Evolutionary conservation across 2,797 vertebrate genomes (phyloP), one percentile per base, ranked within the genome.

Genomic region (Cichlasoma orientale): DNA sequence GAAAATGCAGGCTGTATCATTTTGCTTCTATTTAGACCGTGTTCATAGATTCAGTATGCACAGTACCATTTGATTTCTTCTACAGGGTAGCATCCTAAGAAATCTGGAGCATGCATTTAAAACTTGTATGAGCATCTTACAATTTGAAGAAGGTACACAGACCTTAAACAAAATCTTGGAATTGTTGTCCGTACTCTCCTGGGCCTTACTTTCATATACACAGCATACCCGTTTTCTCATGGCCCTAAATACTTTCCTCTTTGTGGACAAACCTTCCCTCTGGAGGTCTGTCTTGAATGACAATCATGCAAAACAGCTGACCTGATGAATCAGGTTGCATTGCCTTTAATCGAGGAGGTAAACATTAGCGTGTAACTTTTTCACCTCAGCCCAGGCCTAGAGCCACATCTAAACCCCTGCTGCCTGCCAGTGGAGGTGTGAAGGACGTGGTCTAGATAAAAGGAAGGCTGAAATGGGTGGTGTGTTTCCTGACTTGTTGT

Each of bases 361-460:
- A 84, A 68, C 21, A 27, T 47, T 59, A 57, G 73, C 14, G 4
- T 74, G 47, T 44, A 47, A 66, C 75, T 83, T 38, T 79, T 54
- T 78, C 44, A 86, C 55, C 44, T 77, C 36, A 31, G 59, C 56
- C 53, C 50, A 56, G 77, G 56, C 78, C 44, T 21, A 56, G 38
- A 81, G 78, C 75, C 80, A 78, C 61, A 61, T 85, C 80, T 69
- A 70, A 89, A 90, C 58, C 76, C 68, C 33, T 18, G 52, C 71
- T 58, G 86, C 82, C 82, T 90, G 90, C 88, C 83, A 90, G 29
- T 79, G 9, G 89, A 94, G 86, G 94, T 94, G 92, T 95, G 92
- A 95, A 95, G 93, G 93, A 91, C 94, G 78, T 84, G 86, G 58
- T 77, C 90, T 86, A 94, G 94, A 95, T 93, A 93, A 93, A 91